Percentiles rank a stretch among this genome's conserved stretches.
Conservation (phyloP, 2,888 invertebrate species). For the Phengaris alcon region DNA sequence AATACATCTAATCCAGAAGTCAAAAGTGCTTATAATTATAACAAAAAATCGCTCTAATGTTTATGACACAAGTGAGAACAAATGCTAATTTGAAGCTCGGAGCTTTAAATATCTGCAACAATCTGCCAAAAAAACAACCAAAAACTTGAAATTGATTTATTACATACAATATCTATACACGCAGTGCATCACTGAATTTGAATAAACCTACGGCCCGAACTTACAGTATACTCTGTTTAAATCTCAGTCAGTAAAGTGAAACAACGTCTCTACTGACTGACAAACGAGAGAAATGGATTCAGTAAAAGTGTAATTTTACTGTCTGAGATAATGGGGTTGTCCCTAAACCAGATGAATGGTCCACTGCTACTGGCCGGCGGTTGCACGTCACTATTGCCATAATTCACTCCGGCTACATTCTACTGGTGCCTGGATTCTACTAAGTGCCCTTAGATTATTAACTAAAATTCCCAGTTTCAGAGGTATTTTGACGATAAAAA, state of each 20-base stretch:
- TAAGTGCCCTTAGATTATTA: too few relatives aligned
- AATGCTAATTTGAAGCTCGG: neutral
- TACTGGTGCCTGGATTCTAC: too few relatives aligned
- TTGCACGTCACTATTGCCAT: too few relatives aligned
- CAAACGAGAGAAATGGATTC: neutral
- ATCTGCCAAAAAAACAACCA: neutral
- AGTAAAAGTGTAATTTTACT: neutral
- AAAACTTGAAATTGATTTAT: neutral
- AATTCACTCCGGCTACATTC: too few relatives aligned
- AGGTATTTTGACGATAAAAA: too few relatives aligned
- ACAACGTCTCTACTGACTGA: neutral
- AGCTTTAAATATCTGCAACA: neutral
- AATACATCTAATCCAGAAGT: too few relatives aligned
- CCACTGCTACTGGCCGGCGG: neutral
- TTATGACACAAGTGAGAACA: neutral
- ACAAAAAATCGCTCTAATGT: neutral
- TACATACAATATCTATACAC: conserved; percentile 18
- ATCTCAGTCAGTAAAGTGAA: neutral
- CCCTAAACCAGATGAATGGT: neutral
- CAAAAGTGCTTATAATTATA: neutral
- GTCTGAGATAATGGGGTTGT: neutral
- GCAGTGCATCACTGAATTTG: conserved; percentile 7
- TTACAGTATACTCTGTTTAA: conserved; percentile 28
- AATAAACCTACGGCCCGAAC: conserved; percentile 17
- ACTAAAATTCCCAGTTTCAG: too few relatives aligned